Percentiles rank a stretch among this genome's conserved stretches.
These are phyloP conservation scores for Panulirus ornatus DNA, from an alignment of 1,140 invertebrate species.

Conservation along the genomic window DNA sequence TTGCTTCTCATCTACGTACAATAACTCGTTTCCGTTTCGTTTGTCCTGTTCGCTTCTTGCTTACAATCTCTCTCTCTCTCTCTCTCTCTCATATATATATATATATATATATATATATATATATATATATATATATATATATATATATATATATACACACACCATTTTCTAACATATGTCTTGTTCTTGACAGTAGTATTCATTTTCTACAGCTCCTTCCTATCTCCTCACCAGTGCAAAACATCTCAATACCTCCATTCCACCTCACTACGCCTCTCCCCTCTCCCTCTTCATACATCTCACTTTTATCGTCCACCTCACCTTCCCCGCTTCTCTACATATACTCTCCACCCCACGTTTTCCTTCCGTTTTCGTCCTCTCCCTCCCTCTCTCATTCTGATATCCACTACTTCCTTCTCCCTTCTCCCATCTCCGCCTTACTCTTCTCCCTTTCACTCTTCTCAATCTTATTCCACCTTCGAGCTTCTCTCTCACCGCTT, in stretches of 20 bases:
- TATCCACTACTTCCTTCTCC: not conserved
- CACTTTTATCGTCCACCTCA: constrained; percentile 7
- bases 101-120: not conserved
- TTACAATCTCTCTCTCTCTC: constrained; percentile 6
- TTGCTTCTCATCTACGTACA: not conserved
- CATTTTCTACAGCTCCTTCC: too few species aligned
- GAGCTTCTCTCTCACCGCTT: not conserved
- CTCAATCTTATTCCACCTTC: not conserved
- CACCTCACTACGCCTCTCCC: too few species aligned
- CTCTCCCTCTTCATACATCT: not conserved
- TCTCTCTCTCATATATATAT: not conserved
- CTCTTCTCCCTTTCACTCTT: not conserved
- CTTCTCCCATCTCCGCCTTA: not conserved
- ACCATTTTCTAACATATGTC: too few species aligned
- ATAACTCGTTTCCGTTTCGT: not conserved
- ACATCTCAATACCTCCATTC: too few species aligned
- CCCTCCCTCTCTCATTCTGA: not conserved
- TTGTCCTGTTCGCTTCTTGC: not conserved
- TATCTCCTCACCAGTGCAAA: too few species aligned
- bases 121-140: too few species aligned
- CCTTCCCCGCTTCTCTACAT: too few species aligned
- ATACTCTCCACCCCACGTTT: not conserved
- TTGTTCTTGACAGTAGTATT: too few species aligned
- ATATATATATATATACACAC: too few species aligned
- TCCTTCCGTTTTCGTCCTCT: not conserved